A percentile compares a stretch with the other conserved stretches of the same genome.
These are phyloP conservation scores for Eupithecia inturbata DNA, from an alignment of 2,888 invertebrate species.

Conservation along the genomic window DNA sequence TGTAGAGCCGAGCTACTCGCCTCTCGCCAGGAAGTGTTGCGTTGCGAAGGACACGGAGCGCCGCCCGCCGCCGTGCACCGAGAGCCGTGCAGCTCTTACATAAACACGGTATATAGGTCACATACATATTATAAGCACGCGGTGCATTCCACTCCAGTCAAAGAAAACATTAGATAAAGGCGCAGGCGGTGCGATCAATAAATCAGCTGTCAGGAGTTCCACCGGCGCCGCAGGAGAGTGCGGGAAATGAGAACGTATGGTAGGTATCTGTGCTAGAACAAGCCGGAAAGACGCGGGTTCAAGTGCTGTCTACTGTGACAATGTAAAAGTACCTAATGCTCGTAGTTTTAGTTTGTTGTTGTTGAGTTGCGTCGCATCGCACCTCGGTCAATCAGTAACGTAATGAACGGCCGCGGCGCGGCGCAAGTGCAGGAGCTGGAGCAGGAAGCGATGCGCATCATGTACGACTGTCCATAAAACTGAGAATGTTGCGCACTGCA, in stretches of 20 bases:
- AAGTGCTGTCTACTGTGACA: no score
- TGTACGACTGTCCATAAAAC: no score
- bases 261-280: background rate
- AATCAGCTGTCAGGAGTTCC: no score
- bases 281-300: background rate
- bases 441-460: no score
- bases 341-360: no score
- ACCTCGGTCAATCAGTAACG: no score
- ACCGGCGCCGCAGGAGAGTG: background rate
- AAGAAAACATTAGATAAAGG: background rate
- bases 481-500: no score
- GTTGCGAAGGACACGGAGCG: background rate
- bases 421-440: no score
- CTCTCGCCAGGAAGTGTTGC: background rate
- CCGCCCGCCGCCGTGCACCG: background rate
- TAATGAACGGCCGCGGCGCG: no score
- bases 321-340: no score
- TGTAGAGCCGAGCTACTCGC: background rate
- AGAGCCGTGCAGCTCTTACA: background rate
- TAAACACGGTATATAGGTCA: background rate
- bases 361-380: no score
- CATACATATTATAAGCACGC: background rate
- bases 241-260: background rate
- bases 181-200: background rate
- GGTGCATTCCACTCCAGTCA: background rate